Conservation (phyloP, 2,888 invertebrate genomes). For the Cyrtodaria siliqua region DNA sequence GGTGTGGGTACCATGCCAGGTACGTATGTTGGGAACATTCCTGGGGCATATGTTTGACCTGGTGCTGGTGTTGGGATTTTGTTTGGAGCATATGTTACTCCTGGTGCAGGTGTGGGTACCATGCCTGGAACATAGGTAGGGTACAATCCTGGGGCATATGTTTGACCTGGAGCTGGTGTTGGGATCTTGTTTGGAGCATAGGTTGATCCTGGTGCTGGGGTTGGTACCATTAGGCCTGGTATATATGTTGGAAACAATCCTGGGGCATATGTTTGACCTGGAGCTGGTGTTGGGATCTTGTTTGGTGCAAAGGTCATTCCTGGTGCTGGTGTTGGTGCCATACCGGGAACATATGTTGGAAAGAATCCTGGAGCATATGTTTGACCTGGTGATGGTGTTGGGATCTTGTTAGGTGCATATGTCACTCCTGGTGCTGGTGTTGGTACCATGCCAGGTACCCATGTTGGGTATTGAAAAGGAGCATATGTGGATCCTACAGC, state of each 20-base stretch:
- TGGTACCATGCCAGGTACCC: conserved; percentile 60
- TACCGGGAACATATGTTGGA: conserved; percentile 59
- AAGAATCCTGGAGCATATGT: conserved; percentile 64
- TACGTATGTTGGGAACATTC: conserved; percentile 57
- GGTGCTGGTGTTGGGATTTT: conserved; percentile 57
- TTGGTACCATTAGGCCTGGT: conserved; percentile 64
- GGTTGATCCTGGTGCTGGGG: conserved; percentile 64
- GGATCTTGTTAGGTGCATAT: conserved; percentile 56
- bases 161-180: conserved; percentile 50
- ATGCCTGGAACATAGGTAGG: conserved; percentile 63
- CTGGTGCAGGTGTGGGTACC: conserved; percentile 64
- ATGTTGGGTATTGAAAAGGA: conserved; percentile 55
- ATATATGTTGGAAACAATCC: conserved; percentile 59
- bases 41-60: conserved; percentile 51
- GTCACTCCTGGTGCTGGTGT: conserved; percentile 65
- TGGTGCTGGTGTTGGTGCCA: conserved; percentile 66
- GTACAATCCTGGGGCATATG: conserved; percentile 53
- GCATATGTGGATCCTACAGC: conserved; percentile 54
- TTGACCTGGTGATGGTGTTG: conserved; percentile 65
- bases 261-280: conserved; percentile 65
- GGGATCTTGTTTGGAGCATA: conserved; percentile 61
- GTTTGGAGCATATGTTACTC: conserved; percentile 56
- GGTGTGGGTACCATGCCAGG: conserved; percentile 66
- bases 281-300: conserved; percentile 59
- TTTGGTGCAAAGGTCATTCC: conserved; percentile 60